Conservation (phyloP, 2,888 invertebrate genomes). For the Polymixis lichenea region DNA sequence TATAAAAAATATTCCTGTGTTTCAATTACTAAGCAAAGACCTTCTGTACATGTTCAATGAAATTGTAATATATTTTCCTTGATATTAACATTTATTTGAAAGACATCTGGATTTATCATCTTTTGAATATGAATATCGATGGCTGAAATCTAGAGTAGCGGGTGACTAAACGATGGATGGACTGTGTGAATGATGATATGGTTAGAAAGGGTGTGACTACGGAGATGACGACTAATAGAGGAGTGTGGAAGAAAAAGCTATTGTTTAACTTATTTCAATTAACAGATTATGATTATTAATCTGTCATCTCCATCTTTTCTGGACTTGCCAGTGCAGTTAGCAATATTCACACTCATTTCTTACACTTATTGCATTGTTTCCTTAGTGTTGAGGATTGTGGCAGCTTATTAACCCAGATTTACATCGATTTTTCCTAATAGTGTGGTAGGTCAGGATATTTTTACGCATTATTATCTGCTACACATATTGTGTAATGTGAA, state of each 20-base stretch:
- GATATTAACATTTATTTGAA: background rate
- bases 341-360: background rate
- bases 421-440: background rate
- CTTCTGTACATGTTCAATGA: slow-evolving; percentile 5
- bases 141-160: too few species aligned
- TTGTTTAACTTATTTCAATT: too few species aligned
- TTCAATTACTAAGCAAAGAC: slow-evolving; percentile 6
- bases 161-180: too few species aligned
- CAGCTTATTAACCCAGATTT: background rate
- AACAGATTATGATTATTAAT: too few species aligned
- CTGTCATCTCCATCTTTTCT: too few species aligned
- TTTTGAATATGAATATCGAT: too few species aligned
- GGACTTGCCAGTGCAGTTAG: too few species aligned
- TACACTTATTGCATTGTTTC: background rate
- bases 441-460: background rate
- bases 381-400: background rate
- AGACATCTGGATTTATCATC: background rate
- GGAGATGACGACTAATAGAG: too few species aligned
- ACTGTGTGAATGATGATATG: too few species aligned
- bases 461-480: too few species aligned
- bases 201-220: too few species aligned
- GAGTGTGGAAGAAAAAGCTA: too few species aligned
- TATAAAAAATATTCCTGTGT: background rate
- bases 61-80: background rate
- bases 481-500: background rate